phyloP scores from a whole-genome alignment of 37 sponge, comb jelly and placozoan species.

The Axinella damicornis region DNA sequence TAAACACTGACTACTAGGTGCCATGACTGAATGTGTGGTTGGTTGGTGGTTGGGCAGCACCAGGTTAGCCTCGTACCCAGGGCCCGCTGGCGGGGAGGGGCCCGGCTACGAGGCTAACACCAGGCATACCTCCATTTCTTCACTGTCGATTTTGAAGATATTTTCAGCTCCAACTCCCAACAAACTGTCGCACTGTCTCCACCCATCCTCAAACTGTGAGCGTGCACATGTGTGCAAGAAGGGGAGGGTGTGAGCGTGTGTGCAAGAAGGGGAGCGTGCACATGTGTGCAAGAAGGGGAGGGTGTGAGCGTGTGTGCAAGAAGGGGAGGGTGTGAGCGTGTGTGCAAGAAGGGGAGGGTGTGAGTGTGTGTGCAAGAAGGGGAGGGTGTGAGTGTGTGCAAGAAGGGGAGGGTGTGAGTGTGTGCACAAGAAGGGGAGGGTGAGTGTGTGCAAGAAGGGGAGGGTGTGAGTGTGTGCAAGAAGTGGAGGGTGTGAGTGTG shows the following conservation, averaged over 20 bases:
- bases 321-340: neutral
- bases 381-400: too few species aligned
- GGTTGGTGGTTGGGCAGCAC: too few species aligned
- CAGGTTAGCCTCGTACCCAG: neutral
- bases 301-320: too few species aligned
- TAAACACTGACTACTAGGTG: too few species aligned
- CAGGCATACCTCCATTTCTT: constrained; percentile 23
- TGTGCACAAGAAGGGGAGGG: neutral
- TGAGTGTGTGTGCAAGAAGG: neutral
- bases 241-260: neutral
- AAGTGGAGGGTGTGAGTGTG: neutral
- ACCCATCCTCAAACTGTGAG: constrained; percentile 8
- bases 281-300: neutral
- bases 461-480: too few species aligned
- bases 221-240: neutral
- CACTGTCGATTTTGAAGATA: constrained; percentile 12
- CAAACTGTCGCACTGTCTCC: neutral
- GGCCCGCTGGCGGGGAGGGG: too few species aligned
- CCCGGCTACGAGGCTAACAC: too few species aligned
- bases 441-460: neutral
- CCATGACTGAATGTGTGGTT: too few species aligned
- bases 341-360: neutral
- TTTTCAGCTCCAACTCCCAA: constrained; percentile 28
- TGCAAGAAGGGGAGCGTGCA: neutral
- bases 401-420: neutral